These are phyloP conservation scores for Aleadryas rufinucha DNA, from an alignment of 2,113 vertebrate species.

Conservation along the genomic window DNA sequence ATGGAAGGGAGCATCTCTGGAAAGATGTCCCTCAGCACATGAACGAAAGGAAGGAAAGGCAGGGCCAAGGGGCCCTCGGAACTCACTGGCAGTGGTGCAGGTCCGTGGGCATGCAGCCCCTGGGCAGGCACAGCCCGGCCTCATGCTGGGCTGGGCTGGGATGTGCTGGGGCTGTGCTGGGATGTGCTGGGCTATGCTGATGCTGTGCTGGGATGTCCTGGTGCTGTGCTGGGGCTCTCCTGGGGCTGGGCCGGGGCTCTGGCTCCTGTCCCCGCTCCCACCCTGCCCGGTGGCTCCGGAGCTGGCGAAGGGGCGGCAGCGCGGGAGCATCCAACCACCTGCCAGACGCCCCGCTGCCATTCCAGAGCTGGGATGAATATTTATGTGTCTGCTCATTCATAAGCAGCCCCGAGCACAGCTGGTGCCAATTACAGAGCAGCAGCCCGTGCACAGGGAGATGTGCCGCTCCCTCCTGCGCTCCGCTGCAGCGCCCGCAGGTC, in stretches of 20 bases:
- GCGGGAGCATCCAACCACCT: neutral
- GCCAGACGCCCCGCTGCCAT: neutral
- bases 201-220: too few relatives aligned
- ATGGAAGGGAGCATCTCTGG: neutral
- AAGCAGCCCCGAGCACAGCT: neutral
- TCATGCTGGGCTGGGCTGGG: neutral
- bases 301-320: neutral
- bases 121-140: neutral
- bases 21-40: neutral
- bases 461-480: neutral
- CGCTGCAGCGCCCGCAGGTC: neutral
- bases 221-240: neutral
- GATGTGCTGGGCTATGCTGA: too few relatives aligned
- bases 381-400: neutral
- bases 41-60: fast-evolving
- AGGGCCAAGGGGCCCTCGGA: neutral
- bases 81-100: neutral
- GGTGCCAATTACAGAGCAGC: neutral
- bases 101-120: neutral
- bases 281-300: neutral
- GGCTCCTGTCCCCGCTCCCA: neutral
- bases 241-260: neutral
- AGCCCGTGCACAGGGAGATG: neutral
- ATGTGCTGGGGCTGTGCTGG: neutral
- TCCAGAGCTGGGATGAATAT: slow-evolving; percentile 10